Base-by-base conservation (phyloP, 2,797 vertebrate genomes). In the Ctenopoma multispine region DNA sequence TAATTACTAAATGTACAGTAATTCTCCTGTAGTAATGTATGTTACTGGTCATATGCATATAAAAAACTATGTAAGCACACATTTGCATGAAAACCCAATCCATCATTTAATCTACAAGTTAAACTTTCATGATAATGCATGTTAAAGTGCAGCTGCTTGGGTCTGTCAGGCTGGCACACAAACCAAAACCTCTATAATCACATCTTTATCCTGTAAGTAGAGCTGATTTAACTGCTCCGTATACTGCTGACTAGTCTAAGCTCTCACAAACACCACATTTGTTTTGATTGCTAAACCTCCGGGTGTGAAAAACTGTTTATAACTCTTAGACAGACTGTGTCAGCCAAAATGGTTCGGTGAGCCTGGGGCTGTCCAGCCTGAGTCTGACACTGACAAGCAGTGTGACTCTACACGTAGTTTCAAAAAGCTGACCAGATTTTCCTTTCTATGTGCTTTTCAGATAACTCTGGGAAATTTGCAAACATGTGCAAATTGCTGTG, bases 351-450 rank as follows among this genome's bases (percentile, higher is more conserved):
- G 17, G 11, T 23, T 18, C 15, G 27, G 21, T 40, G 34, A 8
- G 61, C 61, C 61, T n/a, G 10, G 11, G 21, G 47, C 21, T 13
- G 34, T 27, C 34, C 46, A 38, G 31, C 31, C 20, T 38, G 29
- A 36, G 44, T 36, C 36, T 50, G 61, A 63, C 47, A 51, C 46
- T 62, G 44, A 63, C 46, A 13, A 12, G 60, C 41, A 31, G 17
- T 12, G 46, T 24, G 44, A 62, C 59, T 62, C 44, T 62, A 47
- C 10, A 50, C 11, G 18, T 7, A 5, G 8, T 23, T 13, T 34
- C 20, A 36, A 11, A 62, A 36, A 62, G 21, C 38, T 41, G 10
- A 41, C 21, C 41, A 17, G 40, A 17, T 46, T 46, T 46, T n/a
- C 5, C 18, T 46, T 46, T 46, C 17, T 20, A 4, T 24, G 27